These are phyloP conservation scores for Augochlorella aurata DNA, from an alignment of 2,888 invertebrate species.

Conservation along the genomic window DNA sequence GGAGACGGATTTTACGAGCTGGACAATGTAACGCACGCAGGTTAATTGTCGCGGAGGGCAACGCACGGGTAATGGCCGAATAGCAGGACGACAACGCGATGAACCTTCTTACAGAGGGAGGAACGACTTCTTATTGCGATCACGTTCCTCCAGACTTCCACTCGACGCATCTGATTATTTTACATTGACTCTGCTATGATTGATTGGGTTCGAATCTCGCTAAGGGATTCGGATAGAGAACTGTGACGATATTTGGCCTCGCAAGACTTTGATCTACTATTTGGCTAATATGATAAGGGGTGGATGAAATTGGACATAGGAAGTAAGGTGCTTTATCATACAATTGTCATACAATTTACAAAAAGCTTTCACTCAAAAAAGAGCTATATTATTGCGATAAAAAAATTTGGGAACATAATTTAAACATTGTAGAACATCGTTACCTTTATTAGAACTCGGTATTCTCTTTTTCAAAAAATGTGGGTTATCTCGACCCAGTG, in stretches of 20 bases:
- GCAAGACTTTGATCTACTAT: no score
- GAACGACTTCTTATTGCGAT: conserved; percentile 34
- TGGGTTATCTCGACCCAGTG: no score
- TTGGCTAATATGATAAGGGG: no score
- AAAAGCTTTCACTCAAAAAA: no score
- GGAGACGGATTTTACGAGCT: conserved; percentile 61
- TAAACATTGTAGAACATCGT: no score
- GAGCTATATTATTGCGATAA: no score
- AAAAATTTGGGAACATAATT: no score
- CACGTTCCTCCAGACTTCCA: conserved; percentile 31
- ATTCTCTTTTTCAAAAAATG: no score
- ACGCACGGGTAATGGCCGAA: conserved; percentile 62
- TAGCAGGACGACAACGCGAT: conserved; percentile 46
- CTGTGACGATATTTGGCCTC: background rate
- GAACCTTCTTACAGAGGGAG: conserved; percentile 28
- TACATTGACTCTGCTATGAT: background rate
- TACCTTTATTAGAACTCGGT: no score
- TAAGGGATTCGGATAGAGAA: background rate
- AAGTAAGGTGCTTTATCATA: no score
- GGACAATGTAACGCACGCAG: conserved; percentile 55
- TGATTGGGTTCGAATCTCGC: conserved; percentile 9
- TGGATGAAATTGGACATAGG: no score
- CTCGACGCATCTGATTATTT: conserved; percentile 34
- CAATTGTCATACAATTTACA: no score
- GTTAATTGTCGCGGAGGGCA: conserved; percentile 62